A percentile compares a stretch with the other conserved stretches of the same genome.
Conservation (phyloP, 2,888 invertebrate genomes). For the Laspeyria flexula region DNA sequence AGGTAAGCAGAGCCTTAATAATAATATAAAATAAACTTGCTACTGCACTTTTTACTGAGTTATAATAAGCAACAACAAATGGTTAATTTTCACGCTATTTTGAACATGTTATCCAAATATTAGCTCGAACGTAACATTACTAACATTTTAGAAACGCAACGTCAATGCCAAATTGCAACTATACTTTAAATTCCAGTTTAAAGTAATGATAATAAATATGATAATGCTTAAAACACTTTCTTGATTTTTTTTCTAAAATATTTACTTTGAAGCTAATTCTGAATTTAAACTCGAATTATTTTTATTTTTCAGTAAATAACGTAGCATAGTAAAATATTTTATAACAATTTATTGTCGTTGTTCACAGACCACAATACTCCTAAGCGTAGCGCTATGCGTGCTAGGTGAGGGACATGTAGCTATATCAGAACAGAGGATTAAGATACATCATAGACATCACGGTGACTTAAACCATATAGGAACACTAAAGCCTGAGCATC, state of each 20-base stretch:
- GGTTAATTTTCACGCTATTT: no score
- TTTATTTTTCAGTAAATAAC: no score
- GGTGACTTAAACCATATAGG: conserved; percentile 64
- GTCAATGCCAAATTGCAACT: conserved; percentile 12
- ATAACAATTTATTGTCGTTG: conserved; percentile 21
- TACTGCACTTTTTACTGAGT: no score
- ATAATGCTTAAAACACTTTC: no score
- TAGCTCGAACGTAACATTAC: neutral
- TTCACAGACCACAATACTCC: conserved; percentile 61
- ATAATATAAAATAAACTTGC: no score
- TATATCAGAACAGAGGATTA: conserved; percentile 64
- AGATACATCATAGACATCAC: conserved; percentile 50
- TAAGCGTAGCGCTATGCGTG: conserved; percentile 59
- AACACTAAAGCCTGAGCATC: conserved; percentile 64
- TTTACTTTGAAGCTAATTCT: no score
- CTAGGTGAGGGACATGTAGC: conserved; percentile 57
- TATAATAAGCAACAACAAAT: no score
- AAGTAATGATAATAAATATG: no score
- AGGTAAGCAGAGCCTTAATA: conserved; percentile 55
- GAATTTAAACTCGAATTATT: no score
- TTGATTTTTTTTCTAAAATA: no score
- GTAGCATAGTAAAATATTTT: no score
- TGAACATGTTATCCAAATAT: no score
- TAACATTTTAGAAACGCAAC: conserved; percentile 15
- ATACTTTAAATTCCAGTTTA: neutral